Evolutionary conservation across 2,113 vertebrate species (phyloP).

Genomic region (Pluvianellus socialis): DNA sequence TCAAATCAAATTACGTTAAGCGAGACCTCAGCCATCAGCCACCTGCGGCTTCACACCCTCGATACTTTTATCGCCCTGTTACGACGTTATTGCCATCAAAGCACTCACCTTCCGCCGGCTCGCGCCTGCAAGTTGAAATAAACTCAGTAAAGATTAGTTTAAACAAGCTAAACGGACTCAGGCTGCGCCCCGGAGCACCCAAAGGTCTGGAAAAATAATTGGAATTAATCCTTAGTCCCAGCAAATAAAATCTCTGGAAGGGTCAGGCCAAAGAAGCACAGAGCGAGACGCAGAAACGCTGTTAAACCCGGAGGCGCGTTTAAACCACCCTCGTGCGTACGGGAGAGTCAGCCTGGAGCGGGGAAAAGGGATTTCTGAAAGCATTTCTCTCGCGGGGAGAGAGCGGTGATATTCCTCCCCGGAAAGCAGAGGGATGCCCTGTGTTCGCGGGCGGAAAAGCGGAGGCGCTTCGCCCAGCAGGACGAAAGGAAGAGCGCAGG

Average conservation of each 20-base stretch:
- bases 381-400: not conserved
- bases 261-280: not conserved
- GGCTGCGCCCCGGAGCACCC: not conserved
- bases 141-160: not conserved
- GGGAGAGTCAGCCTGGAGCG: not conserved
- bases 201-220: not conserved
- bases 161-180: not conserved
- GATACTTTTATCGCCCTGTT: no score
- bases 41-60: not conserved
- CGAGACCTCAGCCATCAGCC: not conserved
- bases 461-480: not conserved
- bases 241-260: not conserved
- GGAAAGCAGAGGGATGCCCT: not conserved
- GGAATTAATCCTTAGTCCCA: not conserved
- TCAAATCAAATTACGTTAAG: not conserved
- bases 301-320: not conserved
- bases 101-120: not conserved
- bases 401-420: not conserved
- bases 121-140: not conserved
- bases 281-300: not conserved
- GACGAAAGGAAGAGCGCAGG: not conserved
- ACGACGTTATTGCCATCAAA: fast-evolving
- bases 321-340: no score
- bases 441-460: not conserved
- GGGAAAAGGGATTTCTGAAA: not conserved